Percentiles rank a stretch among this genome's conserved stretches.
phyloP scores from a whole-genome alignment of 2,888 invertebrate genomes.

The Polymixis flavicincta region DNA sequence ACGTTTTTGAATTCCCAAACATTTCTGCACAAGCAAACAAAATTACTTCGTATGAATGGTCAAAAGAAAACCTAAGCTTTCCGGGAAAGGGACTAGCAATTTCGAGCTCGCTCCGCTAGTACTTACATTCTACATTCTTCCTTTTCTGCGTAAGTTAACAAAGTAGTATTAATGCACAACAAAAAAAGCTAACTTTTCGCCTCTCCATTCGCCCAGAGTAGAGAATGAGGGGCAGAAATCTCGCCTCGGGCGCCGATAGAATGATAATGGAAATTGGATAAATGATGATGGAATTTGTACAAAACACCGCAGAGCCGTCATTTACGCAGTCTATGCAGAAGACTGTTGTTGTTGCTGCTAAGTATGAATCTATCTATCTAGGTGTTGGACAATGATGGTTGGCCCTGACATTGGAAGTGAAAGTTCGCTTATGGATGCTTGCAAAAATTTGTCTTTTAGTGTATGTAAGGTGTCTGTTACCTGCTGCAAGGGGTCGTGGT shows the following conservation, averaged over 20 bases:
- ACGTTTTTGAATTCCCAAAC: not conserved
- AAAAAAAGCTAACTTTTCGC: not conserved
- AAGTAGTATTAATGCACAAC: not conserved
- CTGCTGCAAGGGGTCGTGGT: conserved; percentile 92
- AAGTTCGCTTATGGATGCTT: not conserved
- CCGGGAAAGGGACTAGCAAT: not conserved
- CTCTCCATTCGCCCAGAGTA: not conserved
- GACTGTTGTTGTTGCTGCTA: not conserved
- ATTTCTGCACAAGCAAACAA: not conserved
- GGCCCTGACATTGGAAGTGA: not conserved
- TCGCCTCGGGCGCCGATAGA: not conserved
- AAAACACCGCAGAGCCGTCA: not conserved
- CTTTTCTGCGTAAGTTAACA: not conserved
- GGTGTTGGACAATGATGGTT: not conserved
- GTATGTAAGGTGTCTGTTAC: conserved; percentile 59
- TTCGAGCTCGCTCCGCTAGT: not conserved
- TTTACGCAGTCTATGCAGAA: not conserved
- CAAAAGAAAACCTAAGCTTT: not conserved
- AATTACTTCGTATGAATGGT: not conserved
- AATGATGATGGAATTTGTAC: not conserved
- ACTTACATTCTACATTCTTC: not conserved
- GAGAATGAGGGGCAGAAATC: not conserved
- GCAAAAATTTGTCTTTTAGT: not conserved
- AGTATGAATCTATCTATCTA: not conserved
- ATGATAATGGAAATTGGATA: not conserved